phyloP scores from a whole-genome alignment of 2,888 invertebrate genomes.

The Mantis religiosa region DNA sequence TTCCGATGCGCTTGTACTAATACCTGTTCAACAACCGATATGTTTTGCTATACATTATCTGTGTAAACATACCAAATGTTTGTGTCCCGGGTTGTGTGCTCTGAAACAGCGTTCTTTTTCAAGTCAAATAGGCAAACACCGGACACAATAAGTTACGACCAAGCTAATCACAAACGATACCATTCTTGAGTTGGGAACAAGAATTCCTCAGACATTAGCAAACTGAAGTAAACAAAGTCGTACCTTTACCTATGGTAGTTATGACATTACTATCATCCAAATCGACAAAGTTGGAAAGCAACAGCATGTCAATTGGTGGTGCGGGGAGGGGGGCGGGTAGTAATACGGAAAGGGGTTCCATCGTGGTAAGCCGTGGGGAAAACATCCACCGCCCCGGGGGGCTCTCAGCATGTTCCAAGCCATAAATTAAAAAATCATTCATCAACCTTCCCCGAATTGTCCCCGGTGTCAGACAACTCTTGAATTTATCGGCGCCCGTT shows the following conservation, averaged over 20 bases:
- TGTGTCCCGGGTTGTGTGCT: too few relatives aligned
- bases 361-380: not conserved
- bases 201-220: too few relatives aligned
- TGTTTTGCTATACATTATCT: too few relatives aligned
- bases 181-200: too few relatives aligned
- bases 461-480: not conserved
- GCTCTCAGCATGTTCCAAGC: conserved; percentile 20
- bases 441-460: conserved; percentile 1
- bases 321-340: too few relatives aligned
- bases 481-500: conserved; percentile 3
- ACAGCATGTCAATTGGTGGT: not conserved
- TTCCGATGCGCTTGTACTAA: too few relatives aligned
- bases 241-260: not conserved
- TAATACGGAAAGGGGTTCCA: not conserved
- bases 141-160: too few relatives aligned
- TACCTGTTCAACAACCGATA: too few relatives aligned
- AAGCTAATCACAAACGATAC: too few relatives aligned
- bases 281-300: not conserved
- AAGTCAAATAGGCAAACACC: too few relatives aligned
- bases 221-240: not conserved
- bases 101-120: too few relatives aligned
- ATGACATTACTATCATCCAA: not conserved
- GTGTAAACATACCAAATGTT: too few relatives aligned
- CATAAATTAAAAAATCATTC: conserved; percentile 26
- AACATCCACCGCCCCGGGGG: not conserved